Evolutionary conservation across 2,113 vertebrate genomes (phyloP).

Genomic region (Lasiurus cinereus): DNA sequence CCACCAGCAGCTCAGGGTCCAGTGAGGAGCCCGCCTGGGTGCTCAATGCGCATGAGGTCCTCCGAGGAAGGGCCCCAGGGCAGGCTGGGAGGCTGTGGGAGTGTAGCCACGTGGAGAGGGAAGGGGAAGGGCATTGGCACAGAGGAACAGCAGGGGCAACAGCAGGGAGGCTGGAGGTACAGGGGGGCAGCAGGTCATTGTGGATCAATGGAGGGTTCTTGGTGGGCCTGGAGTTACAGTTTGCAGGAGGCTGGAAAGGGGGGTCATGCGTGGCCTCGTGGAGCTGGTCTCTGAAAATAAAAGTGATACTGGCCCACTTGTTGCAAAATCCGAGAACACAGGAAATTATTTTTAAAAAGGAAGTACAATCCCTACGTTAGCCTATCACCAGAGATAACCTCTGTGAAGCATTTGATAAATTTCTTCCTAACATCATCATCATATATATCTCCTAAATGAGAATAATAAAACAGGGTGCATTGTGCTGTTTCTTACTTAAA

Average conservation of each 20-base stretch:
- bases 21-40: fast-evolving
- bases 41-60: not conserved
- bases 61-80: not conserved
- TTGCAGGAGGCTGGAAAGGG: not conserved
- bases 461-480: not conserved
- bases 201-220: not conserved
- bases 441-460: not conserved
- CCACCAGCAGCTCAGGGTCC: not conserved
- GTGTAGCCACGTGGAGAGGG: not conserved
- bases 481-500: not conserved
- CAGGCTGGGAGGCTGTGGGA: not conserved
- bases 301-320: not conserved
- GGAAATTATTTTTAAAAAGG: conserved; percentile 54
- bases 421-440: not conserved
- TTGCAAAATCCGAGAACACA: conserved; percentile 55
- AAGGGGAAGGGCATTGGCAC: not conserved
- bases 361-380: conserved; percentile 34
- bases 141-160: not conserved
- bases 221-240: not conserved
- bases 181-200: not conserved
- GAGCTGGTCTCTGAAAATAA: not conserved
- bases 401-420: not conserved
- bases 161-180: fast-evolving
- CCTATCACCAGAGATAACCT: not conserved
- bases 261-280: not conserved